phyloP scores from a whole-genome alignment of 2,113 vertebrate genomes.

The Microtus richardsoni region DNA sequence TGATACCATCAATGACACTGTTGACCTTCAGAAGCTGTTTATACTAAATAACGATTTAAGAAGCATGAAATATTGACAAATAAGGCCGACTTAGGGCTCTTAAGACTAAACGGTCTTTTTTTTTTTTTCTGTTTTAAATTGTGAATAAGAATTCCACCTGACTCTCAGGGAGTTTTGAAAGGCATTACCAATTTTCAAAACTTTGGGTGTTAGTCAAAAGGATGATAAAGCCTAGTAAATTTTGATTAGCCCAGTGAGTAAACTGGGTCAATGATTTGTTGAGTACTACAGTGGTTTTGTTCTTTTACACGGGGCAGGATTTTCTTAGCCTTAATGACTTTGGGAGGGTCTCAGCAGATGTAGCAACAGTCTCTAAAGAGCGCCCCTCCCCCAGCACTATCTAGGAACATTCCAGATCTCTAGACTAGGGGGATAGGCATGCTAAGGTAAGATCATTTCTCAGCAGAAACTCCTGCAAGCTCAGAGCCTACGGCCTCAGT shows the following conservation, averaged over 20 bases:
- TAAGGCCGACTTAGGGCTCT: background rate
- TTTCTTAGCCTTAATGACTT: background rate
- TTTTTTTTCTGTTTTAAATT: background rate
- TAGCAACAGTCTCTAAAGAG: background rate
- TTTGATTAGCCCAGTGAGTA: background rate
- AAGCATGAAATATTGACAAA: background rate
- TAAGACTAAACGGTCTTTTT: background rate
- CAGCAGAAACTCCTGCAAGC: background rate
- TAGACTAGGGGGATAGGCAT: background rate
- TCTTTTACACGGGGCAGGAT: background rate
- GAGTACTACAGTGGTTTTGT: background rate
- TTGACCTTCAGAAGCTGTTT: background rate
- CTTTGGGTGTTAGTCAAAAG: background rate
- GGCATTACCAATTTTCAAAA: background rate
- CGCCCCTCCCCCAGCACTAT: background rate
- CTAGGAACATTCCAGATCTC: background rate
- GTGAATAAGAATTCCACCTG: slow-evolving; percentile 4
- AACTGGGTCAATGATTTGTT: background rate
- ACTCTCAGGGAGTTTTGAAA: slow-evolving; percentile 31
- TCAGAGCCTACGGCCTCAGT: background rate
- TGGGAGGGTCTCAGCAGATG: background rate
- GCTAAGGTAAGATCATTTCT: background rate
- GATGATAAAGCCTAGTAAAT: background rate
- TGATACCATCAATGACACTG: background rate
- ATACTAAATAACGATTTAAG: background rate